Evolutionary conservation across 2,113 vertebrate species (phyloP), one percentile per base, ranked within the genome.

Genomic region (Datnioides undecimradiatus): DNA sequence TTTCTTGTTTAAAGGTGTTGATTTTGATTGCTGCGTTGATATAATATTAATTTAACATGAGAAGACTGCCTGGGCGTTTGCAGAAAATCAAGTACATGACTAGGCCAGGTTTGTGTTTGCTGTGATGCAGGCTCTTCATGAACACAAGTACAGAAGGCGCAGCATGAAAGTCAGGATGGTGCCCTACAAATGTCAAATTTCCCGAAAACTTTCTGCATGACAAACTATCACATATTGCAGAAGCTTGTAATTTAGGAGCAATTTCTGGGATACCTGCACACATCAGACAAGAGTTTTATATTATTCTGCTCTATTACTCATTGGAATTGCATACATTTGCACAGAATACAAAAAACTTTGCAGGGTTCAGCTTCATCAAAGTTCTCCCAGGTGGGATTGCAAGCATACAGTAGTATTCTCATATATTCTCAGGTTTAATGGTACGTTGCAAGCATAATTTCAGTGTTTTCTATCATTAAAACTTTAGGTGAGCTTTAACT

Each of bases 151-250:
- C 27, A 11, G n/a, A 64, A 71, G 49, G 38, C 66, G 19, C 58
- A 58, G 59, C 69, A 29, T 73, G n/a, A 57, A 66, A 86, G 80
- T 71, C 27, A 21, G 29, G 54, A 62, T 33, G 51, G 14, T 70
- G 75, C 71, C 67, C 78, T 66, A 69, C 75, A 80, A 82, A 70
- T 84, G 75, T 84, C 79, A 76, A 21, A 45, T 40, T 55, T 76
- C 43, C 34, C 4, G 38, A 79, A 72, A 73, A 34, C 48, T 62
- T 27, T 13, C 73, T 70, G 59, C 58, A 31, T 19, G 55, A 60
- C 65, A 79, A 82, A 76, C 38, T 69, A 59, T 65, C 66, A 57
- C 51, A 71, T 33, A 51, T 4, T 38, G 45, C 71, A 51, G 38
- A 31, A 51, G 58, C 36, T 40, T 57, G 31, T 68, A 67, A 64